Evolutionary conservation across 2,797 vertebrate genomes (phyloP).

Genomic region (Leuciscus waleckii): DNA sequence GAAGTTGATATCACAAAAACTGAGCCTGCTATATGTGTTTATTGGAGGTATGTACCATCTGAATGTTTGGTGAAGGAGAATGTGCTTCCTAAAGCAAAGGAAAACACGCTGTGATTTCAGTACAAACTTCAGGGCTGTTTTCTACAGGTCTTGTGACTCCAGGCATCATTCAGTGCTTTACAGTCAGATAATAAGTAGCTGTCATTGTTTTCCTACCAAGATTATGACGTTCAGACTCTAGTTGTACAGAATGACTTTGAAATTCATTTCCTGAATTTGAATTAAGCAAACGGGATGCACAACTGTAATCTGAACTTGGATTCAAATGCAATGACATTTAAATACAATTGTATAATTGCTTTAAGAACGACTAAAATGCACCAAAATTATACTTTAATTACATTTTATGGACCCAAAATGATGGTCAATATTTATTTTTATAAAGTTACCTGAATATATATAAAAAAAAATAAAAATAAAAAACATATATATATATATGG

Average conservation of each 20-base stretch:
- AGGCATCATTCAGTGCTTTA: too few relatives aligned
- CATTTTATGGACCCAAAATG: too few relatives aligned
- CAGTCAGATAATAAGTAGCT: conserved; percentile 67
- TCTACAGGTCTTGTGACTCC: too few relatives aligned
- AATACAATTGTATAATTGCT: neutral
- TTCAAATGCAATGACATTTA: neutral
- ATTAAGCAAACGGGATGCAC: neutral
- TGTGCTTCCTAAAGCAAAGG: too few relatives aligned
- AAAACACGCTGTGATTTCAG: too few relatives aligned
- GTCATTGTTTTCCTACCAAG: neutral
- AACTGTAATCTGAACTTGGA: neutral
- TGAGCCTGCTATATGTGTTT: conserved; percentile 65
- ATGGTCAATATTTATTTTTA: too few relatives aligned
- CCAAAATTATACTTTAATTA: too few relatives aligned
- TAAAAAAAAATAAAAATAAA: too few relatives aligned
- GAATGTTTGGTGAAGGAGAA: conserved; percentile 63
- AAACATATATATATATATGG: neutral
- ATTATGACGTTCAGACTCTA: neutral
- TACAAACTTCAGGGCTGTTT: too few relatives aligned
- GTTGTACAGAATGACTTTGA: neutral
- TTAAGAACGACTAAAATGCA: too few relatives aligned
- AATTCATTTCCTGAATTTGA: neutral
- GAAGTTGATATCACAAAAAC: too few relatives aligned
- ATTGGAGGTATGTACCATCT: conserved; percentile 76
- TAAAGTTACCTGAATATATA: too few relatives aligned